phyloP scores from a whole-genome alignment of 2,797 vertebrate genomes.

The Astyanax mexicanus region DNA sequence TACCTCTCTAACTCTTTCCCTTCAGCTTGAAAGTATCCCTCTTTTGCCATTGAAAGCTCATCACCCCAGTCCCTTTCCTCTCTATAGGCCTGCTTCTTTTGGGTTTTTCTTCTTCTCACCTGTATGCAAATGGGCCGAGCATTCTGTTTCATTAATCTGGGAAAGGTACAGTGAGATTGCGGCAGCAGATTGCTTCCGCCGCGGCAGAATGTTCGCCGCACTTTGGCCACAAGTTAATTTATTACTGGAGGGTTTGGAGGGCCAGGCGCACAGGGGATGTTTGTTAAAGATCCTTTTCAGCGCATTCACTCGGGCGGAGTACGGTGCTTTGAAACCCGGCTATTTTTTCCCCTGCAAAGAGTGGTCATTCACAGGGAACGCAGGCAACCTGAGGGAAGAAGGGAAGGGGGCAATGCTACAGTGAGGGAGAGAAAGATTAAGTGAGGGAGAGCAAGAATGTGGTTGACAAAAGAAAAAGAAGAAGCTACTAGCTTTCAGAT shows the following conservation, averaged over 20 bases:
- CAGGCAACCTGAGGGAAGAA: constrained; percentile 57
- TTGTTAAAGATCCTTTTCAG: constrained; percentile 65
- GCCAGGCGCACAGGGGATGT: constrained; percentile 60
- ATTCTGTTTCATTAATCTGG: constrained; percentile 69
- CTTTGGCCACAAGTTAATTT: constrained; percentile 80
- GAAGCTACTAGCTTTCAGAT: background rate
- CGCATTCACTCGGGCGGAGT: constrained; percentile 48
- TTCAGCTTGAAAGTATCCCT: constrained; percentile 51
- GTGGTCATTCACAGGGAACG: constrained; percentile 54
- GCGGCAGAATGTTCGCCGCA: constrained; percentile 76
- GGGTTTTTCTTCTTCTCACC: constrained; percentile 68
- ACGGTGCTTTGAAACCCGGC: constrained; percentile 62
- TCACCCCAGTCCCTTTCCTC: constrained; percentile 54
- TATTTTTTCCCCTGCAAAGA: constrained; percentile 49
- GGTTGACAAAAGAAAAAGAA: background rate
- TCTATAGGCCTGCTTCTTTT: constrained; percentile 56
- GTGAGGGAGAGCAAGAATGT: constrained; percentile 2
- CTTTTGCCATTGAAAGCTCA: constrained; percentile 58
- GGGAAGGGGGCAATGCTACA: constrained; percentile 47
- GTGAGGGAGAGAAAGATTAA: constrained; percentile 29
- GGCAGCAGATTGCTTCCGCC: constrained; percentile 61
- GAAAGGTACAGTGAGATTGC: constrained; percentile 64
- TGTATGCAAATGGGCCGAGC: constrained; percentile 77
- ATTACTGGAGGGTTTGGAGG: constrained; percentile 70
- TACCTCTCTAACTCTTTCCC: constrained; percentile 47